Base-by-base conservation (phyloP, 2,888 invertebrate genomes). In the Abscondita cerata region DNA sequence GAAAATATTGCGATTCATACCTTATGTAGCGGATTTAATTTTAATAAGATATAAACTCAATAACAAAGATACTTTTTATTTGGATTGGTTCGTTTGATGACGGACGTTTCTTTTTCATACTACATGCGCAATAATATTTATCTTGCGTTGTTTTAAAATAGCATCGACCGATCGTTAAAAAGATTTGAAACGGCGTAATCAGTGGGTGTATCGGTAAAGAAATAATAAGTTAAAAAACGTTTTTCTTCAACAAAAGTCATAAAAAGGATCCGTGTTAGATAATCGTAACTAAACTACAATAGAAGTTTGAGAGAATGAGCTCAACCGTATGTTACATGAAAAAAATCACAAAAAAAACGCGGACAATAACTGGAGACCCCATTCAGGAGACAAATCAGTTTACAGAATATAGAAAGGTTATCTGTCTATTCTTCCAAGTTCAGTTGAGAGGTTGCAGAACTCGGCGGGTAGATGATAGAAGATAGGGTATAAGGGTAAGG, bases 321-420 rank as follows among this genome's bases (percentile, higher is more conserved):
- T 65, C 62, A 62, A 59, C 65, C 62, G 52, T 59, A 65, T 65
- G 62, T 62, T 52, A 59, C 59, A 51, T 44, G 58, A 67, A 63
- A 65, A 67, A 67, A 65, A 53, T 60, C 59, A 59, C 55, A 67
- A 63, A 67, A 59, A 67, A 67, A 62, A 61, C n/a, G n/a, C 62
- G 66, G 67, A 68, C 68, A 70, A 67, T 63, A 60, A 56, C 52
- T 59, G 55, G 58, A 64, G 65, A 65, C 65, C 67, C 69, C 66
- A 68, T 67, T 71, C 67, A 70, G 59, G 62, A 68, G 71, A 71
- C 71, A 71, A 71, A 71, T 71, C 71, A 69, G 70, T 70, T 69
- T 68, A 68, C 68, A 64, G 68, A 69, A 64, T 67, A 65, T 64
- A 69, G 61, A 68, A 68, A 69, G 68, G 69, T 69, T 69, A 69